A percentile compares a stretch with the other conserved stretches of the same genome.
phyloP scores from a whole-genome alignment of 2,888 invertebrate species.

The Disparrhopalites patrizii region DNA sequence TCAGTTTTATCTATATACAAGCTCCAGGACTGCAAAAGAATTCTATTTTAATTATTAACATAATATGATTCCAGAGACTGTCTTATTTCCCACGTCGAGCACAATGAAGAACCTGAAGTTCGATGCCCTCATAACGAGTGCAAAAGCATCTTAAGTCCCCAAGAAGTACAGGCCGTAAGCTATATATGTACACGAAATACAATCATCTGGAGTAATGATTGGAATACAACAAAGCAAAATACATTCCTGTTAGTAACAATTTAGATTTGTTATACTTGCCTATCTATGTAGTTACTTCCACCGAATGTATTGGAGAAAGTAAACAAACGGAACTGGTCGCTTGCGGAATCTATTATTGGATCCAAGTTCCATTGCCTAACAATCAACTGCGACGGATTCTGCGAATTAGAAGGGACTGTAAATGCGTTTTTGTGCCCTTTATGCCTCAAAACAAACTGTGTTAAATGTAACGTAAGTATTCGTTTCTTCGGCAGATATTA shows the following conservation, averaged over 20 bases:
- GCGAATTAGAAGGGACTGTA: constrained; percentile 79
- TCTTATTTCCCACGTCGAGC: constrained; percentile 65
- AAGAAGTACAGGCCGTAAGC: constrained; percentile 72
- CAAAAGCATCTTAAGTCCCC: constrained; percentile 66
- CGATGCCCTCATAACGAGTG: constrained; percentile 76
- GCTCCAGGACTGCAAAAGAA: too few species aligned
- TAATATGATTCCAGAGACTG: constrained; percentile 62
- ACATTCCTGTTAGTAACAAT: too few species aligned
- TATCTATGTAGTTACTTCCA: constrained; percentile 59
- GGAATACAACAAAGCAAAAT: too few species aligned
- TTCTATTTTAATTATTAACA: too few species aligned
- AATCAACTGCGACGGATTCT: constrained; percentile 83
- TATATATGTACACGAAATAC: background rate
- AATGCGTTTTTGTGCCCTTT: constrained; percentile 78
- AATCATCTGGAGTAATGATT: too few species aligned
- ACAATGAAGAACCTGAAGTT: constrained; percentile 71
- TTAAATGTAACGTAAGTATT: constrained; percentile 61
- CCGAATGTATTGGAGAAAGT: constrained; percentile 70
- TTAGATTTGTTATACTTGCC: too few species aligned
- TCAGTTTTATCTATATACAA: too few species aligned
- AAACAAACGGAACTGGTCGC: constrained; percentile 70
- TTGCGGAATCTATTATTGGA: constrained; percentile 71
- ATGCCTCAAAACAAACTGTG: constrained; percentile 73
- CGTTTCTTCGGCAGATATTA: too few species aligned
- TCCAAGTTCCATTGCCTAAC: constrained; percentile 88